These are phyloP conservation scores for Chaetura pelagica DNA, from an alignment of 2,113 vertebrate genomes.

Conservation along the genomic window DNA sequence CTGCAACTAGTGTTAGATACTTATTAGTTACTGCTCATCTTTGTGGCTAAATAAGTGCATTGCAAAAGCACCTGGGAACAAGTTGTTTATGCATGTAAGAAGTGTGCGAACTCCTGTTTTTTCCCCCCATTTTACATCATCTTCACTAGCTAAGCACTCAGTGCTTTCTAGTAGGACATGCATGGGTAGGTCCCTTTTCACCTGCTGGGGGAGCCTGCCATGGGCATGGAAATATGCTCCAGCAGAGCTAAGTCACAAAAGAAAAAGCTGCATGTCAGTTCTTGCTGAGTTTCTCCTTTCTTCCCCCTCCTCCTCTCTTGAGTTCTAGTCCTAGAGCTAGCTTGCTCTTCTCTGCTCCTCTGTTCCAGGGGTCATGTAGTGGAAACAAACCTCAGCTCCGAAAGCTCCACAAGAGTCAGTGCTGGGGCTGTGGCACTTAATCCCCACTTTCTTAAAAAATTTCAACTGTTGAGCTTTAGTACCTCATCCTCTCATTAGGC, in stretches of 20 bases:
- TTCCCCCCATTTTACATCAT: neutral
- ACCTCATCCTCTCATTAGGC: neutral
- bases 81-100: neutral
- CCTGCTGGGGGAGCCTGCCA: neutral
- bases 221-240: neutral
- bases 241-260: neutral
- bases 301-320: neutral
- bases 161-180: neutral
- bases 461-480: neutral
- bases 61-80: neutral
- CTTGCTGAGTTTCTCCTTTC: neutral
- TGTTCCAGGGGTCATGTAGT: neutral
- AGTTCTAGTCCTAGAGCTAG: neutral
- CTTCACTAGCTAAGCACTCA: neutral
- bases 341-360: neutral
- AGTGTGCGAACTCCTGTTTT: neutral
- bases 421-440: fast-evolving
- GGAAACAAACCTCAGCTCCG: neutral
- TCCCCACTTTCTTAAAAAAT: neutral
- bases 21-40: neutral
- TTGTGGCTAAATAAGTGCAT: neutral
- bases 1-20: neutral
- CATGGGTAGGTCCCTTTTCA: neutral
- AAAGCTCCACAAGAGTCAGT: neutral
- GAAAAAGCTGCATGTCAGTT: fast-evolving